Conservation (phyloP, 2,113 vertebrate species). For the Microtus montanus region DNA sequence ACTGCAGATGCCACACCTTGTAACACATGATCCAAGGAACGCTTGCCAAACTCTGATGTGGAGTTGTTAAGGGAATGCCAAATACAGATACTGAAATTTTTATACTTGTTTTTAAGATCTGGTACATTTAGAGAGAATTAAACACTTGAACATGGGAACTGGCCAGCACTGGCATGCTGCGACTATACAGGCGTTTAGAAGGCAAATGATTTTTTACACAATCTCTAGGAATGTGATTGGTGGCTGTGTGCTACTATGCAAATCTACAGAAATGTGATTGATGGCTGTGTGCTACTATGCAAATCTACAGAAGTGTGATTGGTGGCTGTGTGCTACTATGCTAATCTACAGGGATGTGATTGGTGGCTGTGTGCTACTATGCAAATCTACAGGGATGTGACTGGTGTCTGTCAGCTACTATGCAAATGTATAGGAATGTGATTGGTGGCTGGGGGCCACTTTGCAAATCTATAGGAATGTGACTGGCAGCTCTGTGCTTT, state of each 20-base stretch:
- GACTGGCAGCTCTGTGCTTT: constrained; percentile 25
- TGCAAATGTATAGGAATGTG: background rate
- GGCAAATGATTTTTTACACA: constrained; percentile 69
- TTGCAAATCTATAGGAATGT: constrained; percentile 35
- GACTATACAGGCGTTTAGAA: constrained; percentile 60
- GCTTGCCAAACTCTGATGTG: constrained; percentile 58
- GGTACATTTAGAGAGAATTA: constrained; percentile 47
- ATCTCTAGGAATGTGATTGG: too few species aligned
- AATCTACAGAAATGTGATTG: too few species aligned
- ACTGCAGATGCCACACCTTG: constrained; percentile 3
- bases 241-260: too few species aligned
- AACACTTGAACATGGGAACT: constrained; percentile 64
- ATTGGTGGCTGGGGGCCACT: background rate
- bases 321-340: too few species aligned
- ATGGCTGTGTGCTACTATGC: too few species aligned
- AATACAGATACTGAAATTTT: constrained; percentile 48
- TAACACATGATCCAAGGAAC: constrained; percentile 46
- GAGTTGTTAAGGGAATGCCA: constrained; percentile 73
- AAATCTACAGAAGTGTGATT: too few species aligned
- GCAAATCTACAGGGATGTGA: constrained; percentile 14
- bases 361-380: background rate
- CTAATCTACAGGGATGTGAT: background rate
- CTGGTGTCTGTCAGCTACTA: background rate
- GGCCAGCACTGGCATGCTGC: constrained; percentile 54
- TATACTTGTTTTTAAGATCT: background rate